Conservation (phyloP, 2,888 invertebrate genomes). For the Agriopis aurantiaria region DNA sequence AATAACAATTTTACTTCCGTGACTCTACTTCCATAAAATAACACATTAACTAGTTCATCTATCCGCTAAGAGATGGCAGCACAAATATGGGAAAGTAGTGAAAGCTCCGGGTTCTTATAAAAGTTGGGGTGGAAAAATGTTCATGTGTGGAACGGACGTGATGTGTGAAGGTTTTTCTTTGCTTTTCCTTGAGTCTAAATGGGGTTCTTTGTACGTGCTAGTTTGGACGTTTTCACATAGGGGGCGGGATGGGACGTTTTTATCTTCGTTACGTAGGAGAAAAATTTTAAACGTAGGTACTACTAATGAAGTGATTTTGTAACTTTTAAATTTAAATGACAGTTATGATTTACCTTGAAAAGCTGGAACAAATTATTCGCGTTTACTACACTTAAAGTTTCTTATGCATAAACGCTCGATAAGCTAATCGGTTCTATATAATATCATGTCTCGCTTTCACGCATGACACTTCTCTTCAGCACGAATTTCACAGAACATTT, state of each 20-base stretch:
- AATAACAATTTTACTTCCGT: constrained; percentile 47
- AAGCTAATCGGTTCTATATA: too few relatives aligned
- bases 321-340: too few relatives aligned
- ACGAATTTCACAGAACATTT: too few relatives aligned
- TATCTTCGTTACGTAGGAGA: neutral
- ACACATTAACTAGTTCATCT: constrained; percentile 54
- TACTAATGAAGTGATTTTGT: too few relatives aligned
- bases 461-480: too few relatives aligned
- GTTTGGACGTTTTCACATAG: constrained; percentile 73
- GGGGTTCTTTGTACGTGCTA: constrained; percentile 68
- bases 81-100: constrained; percentile 26
- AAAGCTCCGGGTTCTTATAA: constrained; percentile 39
- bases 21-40: constrained; percentile 40
- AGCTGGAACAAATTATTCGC: too few relatives aligned
- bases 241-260: constrained; percentile 74
- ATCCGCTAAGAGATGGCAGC: constrained; percentile 78
- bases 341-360: too few relatives aligned
- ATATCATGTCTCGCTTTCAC: too few relatives aligned
- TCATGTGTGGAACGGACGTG: constrained; percentile 65
- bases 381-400: too few relatives aligned
- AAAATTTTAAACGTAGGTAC: too few relatives aligned
- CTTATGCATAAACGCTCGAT: too few relatives aligned
- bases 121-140: constrained; percentile 50
- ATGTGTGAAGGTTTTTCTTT: constrained; percentile 68
- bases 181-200: constrained; percentile 72